These are phyloP conservation scores for Adelognathus sp. DNA, from an alignment of 2,888 invertebrate species.

Conservation along the genomic window DNA sequence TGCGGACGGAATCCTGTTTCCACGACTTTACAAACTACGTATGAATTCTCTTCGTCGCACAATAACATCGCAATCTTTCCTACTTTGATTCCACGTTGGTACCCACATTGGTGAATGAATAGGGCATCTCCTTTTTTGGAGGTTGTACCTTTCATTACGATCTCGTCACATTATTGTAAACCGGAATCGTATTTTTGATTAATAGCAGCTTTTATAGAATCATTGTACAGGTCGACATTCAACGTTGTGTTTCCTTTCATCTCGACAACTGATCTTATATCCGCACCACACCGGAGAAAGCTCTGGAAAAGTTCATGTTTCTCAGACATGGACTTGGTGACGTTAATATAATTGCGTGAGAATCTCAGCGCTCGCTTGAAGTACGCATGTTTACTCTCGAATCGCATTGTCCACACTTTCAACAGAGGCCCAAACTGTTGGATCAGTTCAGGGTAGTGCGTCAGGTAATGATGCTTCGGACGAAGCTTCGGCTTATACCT, in stretches of 20 bases:
- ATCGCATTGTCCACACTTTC: constrained; percentile 58
- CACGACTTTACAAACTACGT: constrained; percentile 30
- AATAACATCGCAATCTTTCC: constrained; percentile 41
- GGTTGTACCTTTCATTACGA: constrained; percentile 19
- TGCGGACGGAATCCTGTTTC: constrained; percentile 29
- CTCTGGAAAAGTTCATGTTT: constrained; percentile 54
- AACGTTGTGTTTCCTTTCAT: constrained; percentile 9
- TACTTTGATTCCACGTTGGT: constrained; percentile 36
- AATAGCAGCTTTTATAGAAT: constrained; percentile 11
- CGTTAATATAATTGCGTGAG: constrained; percentile 58
- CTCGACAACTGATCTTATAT: constrained; percentile 27
- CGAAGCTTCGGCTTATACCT: constrained; percentile 17
- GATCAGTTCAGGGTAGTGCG: constrained; percentile 52
- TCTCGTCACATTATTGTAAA: constrained; percentile 25
- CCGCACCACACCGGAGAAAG: constrained; percentile 41
- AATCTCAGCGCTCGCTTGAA: constrained; percentile 55
- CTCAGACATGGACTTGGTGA: constrained; percentile 39
- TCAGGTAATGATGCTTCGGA: constrained; percentile 58
- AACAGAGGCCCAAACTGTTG: constrained; percentile 55
- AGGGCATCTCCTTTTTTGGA: constrained; percentile 41
- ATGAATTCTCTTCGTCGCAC: constrained; percentile 32
- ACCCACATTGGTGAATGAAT: constrained; percentile 28
- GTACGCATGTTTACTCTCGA: constrained; percentile 64
- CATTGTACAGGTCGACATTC: constrained; percentile 14
- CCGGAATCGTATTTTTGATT: no score